phyloP scores from a whole-genome alignment of 2,113 vertebrate species.

The Myocastor coypus region DNA sequence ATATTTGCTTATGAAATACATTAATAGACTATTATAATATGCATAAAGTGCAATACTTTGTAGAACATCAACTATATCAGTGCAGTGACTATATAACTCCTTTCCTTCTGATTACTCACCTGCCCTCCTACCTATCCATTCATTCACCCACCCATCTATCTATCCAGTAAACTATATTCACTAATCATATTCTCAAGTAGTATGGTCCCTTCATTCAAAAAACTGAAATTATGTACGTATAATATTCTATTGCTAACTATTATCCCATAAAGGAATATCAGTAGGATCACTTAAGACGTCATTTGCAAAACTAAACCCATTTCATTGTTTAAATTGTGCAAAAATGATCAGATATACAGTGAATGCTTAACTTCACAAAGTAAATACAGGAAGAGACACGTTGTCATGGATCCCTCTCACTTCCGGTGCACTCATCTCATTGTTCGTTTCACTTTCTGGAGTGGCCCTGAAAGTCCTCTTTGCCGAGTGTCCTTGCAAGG shows the following conservation, averaged over 20 bases:
- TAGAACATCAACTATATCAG: background rate
- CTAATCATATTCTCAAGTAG: background rate
- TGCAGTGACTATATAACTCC: background rate
- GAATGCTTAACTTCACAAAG: background rate
- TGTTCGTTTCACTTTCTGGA: background rate
- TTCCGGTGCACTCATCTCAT: background rate
- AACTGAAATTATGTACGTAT: background rate
- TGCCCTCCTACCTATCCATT: background rate
- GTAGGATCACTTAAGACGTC: background rate
- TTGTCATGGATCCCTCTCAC: background rate
- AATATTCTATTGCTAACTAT: background rate
- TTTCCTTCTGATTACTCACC: background rate
- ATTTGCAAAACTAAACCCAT: background rate
- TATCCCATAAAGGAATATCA: background rate
- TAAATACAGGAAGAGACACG: background rate
- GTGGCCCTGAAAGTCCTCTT: background rate
- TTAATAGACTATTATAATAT: too few species aligned
- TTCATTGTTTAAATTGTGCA: background rate
- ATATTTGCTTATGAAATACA: too few species aligned
- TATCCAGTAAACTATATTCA: background rate
- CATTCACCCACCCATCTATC: too few species aligned
- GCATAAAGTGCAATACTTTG: too few species aligned
- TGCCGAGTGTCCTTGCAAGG: background rate
- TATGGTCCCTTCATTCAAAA: background rate
- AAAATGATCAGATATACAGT: background rate